Evolutionary conservation across 2,888 invertebrate species (phyloP).

Genomic region (Cephus nigrinus): DNA sequence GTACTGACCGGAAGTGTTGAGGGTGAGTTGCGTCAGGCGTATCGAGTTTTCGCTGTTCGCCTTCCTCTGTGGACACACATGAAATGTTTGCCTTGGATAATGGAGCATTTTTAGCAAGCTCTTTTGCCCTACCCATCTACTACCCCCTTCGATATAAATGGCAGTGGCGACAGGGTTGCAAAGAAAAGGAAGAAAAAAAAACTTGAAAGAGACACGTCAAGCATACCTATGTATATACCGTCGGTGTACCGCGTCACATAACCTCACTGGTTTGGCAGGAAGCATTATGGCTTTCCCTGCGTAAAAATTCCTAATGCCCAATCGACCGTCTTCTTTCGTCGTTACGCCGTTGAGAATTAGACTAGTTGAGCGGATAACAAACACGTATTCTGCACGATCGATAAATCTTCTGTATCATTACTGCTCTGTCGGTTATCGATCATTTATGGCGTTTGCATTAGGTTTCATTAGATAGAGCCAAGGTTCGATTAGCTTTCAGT

Average conservation of each 20-base stretch:
- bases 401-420: neutral
- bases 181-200: neutral
- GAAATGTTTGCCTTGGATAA: constrained; percentile 40
- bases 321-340: neutral
- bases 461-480: constrained; percentile 37
- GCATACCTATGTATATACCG: neutral
- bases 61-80: constrained; percentile 37
- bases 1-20: constrained; percentile 53
- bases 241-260: neutral
- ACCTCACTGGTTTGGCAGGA: neutral
- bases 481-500: constrained; percentile 34
- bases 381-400: neutral
- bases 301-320: neutral
- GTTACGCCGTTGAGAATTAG: neutral
- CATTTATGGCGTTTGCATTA: constrained; percentile 38
- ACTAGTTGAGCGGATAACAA: neutral
- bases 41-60: constrained; percentile 44
- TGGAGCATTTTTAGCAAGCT: constrained; percentile 26
- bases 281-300: neutral
- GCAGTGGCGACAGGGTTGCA: neutral
- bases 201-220: neutral
- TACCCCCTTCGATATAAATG: neutral
- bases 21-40: constrained; percentile 41
- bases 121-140: constrained; percentile 4
- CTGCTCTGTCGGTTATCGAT: constrained; percentile 40